Base-by-base conservation (phyloP, 2,113 vertebrate genomes). In the Euleptes europaea region DNA sequence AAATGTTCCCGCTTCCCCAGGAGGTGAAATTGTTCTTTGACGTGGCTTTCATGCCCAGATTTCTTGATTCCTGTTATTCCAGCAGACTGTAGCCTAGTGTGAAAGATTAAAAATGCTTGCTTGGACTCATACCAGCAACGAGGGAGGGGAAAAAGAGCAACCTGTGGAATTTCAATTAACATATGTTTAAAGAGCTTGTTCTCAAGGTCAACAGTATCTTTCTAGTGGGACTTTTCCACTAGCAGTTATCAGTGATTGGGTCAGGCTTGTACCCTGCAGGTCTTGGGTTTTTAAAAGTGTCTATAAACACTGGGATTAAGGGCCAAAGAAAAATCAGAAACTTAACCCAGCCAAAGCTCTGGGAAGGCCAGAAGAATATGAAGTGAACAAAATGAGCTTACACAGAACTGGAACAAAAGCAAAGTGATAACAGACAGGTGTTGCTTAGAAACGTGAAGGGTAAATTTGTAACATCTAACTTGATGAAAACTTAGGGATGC, bases 131-230 rank as follows among this genome's bases (percentile, higher is more conserved):
- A 82, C 82, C 71, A 73, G 86, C 7, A 72, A 0, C 3, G 35
- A 77, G 3, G 21, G 26, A 26, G 15, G 40, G 1, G 21, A 12
- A 8, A n/a, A 67, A 66, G 78, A 31, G 3, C 33, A 84, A 86
- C 90, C 86, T 88, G 79, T 86, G 80, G 35, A 4, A 38, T 84
- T 75, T 35, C 70, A 86, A 78, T 91, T 85, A 84, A 40, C 79
- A 85, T 66, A 63, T 86, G 88, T 85, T 84, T 88, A 23, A 63
- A 82, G 28, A 19, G 51, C 15, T 63, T 49, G 73, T 2, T 5
- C 44, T 88, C 38, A 65, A 40, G 65, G n/a, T 83, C 40, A 69
- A 13, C 17, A 47, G 44, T 75, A 75, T 75, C 44, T 26, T 33
- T 17, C 73, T 51, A 31, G 47, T 15, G 31, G 26, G 47, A 31